Evolutionary conservation across 2,113 vertebrate genomes (phyloP).

Genomic region (Sorex fumeus): DNA sequence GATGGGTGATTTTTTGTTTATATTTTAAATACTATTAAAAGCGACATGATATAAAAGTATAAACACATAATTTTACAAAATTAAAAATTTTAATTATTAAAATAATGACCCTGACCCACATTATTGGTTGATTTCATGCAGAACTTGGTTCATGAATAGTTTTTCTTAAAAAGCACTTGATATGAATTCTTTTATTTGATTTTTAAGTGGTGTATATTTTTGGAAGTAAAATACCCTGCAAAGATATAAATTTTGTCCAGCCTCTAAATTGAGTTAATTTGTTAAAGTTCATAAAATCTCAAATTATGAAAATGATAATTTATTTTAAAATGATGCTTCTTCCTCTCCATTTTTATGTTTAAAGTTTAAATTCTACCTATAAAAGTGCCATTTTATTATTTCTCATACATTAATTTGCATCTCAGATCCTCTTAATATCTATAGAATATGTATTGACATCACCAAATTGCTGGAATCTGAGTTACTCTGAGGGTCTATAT

Average conservation of each 20-base stretch:
- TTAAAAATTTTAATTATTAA: conserved; percentile 6
- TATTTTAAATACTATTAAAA: conserved; percentile 19
- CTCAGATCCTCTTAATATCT: conserved; percentile 53
- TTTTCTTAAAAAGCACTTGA: conserved; percentile 27
- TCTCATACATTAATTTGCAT: conserved; percentile 7
- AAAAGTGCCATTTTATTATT: conserved; percentile 33
- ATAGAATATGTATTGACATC: neutral
- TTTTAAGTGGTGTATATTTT: conserved; percentile 54
- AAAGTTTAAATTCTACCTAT: conserved; percentile 55
- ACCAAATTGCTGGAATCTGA: conserved; percentile 52
- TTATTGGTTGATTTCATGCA: conserved; percentile 37
- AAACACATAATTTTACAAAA: conserved; percentile 55
- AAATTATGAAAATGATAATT: conserved; percentile 69
- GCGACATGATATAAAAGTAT: neutral
- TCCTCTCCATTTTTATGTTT: conserved; percentile 67
- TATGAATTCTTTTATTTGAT: conserved; percentile 42
- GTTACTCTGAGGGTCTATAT: conserved; percentile 27
- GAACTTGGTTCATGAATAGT: neutral
- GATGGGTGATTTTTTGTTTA: neutral
- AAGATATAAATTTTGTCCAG: conserved; percentile 66
- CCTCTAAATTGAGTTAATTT: conserved; percentile 73
- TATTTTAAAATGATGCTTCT: conserved; percentile 72
- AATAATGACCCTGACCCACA: neutral
- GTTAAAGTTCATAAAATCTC: conserved; percentile 72
- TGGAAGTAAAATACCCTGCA: conserved; percentile 54